Evolutionary conservation across 2,797 vertebrate genomes (phyloP).

Genomic region (Halcyon badia): DNA sequence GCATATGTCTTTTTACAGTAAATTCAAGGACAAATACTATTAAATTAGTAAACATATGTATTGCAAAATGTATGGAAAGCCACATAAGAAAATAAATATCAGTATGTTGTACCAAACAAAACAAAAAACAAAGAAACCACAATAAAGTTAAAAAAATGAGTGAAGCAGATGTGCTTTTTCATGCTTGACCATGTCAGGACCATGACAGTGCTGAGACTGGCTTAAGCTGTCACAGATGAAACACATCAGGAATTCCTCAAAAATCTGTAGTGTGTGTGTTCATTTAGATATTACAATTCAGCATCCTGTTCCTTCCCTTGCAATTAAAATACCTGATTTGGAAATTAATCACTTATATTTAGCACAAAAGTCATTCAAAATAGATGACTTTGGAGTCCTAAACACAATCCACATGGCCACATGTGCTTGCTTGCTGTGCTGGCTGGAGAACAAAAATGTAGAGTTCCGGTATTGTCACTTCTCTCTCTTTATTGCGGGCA

Average conservation of each 20-base stretch:
- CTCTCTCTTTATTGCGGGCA: background rate
- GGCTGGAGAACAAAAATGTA: conserved; percentile 50
- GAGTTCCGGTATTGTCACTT: conserved; percentile 8
- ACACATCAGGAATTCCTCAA: conserved; percentile 14
- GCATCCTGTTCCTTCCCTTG: conserved; percentile 42
- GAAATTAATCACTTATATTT: conserved; percentile 52
- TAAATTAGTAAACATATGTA: conserved; percentile 13
- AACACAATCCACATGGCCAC: conserved; percentile 62
- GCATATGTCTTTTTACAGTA: background rate
- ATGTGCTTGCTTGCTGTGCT: conserved; percentile 59
- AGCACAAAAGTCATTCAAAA: conserved; percentile 12
- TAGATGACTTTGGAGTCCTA: conserved; percentile 41
- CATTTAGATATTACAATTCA: conserved; percentile 16
- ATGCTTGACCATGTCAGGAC: conserved; percentile 14
- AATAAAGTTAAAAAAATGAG: conserved; percentile 52
- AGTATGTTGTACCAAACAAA: background rate
- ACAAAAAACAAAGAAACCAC: conserved; percentile 35
- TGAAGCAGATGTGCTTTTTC: conserved; percentile 55
- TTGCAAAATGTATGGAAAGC: background rate
- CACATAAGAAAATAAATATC: conserved; percentile 21
- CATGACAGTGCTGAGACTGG: background rate
- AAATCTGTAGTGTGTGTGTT: conserved; percentile 24
- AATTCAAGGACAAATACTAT: background rate
- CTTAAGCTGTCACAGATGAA: conserved; percentile 33
- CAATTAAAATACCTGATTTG: conserved; percentile 62